Conservation (phyloP, 2,113 vertebrate species). For the Elanoides forficatus region DNA sequence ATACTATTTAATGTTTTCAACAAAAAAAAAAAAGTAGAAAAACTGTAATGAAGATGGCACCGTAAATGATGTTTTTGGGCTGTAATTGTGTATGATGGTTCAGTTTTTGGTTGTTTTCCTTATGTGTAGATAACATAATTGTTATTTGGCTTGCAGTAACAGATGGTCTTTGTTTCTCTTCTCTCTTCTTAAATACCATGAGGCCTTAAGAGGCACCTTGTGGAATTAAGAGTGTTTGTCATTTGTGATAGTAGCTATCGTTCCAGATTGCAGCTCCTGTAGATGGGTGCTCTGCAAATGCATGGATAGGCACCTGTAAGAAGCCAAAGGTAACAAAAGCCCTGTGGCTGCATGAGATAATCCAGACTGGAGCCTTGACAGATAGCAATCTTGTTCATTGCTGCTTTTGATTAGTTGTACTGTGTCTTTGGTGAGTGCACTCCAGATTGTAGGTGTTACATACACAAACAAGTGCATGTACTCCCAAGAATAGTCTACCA, state of each 20-base stretch:
- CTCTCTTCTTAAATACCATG: neutral
- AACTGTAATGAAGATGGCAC: neutral
- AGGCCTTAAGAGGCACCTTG: neutral
- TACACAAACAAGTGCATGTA: neutral
- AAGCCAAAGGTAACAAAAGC: neutral
- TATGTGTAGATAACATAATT: neutral
- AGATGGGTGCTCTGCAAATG: neutral
- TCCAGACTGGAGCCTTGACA: neutral
- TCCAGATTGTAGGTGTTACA: neutral
- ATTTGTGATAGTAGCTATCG: neutral
- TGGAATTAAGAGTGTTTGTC: neutral
- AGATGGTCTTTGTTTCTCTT: slow-evolving; percentile 5
- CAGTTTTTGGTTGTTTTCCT: neutral
- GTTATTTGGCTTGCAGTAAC: neutral
- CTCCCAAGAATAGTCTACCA: neutral
- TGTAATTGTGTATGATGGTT: neutral
- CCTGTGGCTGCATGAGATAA: neutral
- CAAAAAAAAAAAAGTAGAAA: neutral
- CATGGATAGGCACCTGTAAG: neutral
- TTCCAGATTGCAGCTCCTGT: neutral
- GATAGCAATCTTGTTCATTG: neutral
- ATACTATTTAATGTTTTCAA: neutral
- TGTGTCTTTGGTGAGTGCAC: neutral
- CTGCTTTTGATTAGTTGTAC: neutral
- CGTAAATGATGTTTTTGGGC: neutral